Conservation (phyloP, 2,888 invertebrate genomes). For the Xanthia icteritia region DNA sequence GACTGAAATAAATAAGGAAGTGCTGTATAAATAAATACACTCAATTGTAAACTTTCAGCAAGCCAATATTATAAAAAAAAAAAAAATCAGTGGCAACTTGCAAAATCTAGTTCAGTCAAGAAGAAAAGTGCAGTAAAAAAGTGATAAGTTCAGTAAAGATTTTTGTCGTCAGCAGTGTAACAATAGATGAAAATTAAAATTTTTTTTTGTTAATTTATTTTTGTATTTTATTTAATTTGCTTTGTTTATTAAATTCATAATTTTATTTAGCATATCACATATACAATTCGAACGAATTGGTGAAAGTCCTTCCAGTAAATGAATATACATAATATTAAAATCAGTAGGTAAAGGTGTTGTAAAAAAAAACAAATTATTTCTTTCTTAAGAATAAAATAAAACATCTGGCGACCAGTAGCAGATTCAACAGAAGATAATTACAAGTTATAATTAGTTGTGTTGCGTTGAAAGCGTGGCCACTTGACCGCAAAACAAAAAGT, state of each 20-base stretch:
- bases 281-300: not conserved
- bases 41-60: no score
- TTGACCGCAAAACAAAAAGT: constrained; percentile 83
- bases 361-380: not conserved
- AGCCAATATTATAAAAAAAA: not conserved
- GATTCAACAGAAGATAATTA: constrained; percentile 77
- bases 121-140: not conserved
- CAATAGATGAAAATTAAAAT: not conserved
- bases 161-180: not conserved
- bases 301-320: not conserved
- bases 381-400: constrained; percentile 36
- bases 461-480: constrained; percentile 73
- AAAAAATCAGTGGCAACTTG: not conserved
- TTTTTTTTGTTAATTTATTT: no score
- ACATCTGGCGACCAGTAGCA: constrained; percentile 77
- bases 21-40: not conserved
- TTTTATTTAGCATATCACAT: not conserved
- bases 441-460: constrained; percentile 75
- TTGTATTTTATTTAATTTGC: not conserved
- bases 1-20: not conserved
- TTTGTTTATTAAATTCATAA: not conserved
- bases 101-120: no score
- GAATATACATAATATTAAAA: not conserved
- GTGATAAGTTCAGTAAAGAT: not conserved
- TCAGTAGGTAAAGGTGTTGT: no score